A percentile compares a stretch with the other conserved stretches of the same genome.
phyloP scores from a whole-genome alignment of 2,888 invertebrate genomes.

The Itoplectis maculator region DNA sequence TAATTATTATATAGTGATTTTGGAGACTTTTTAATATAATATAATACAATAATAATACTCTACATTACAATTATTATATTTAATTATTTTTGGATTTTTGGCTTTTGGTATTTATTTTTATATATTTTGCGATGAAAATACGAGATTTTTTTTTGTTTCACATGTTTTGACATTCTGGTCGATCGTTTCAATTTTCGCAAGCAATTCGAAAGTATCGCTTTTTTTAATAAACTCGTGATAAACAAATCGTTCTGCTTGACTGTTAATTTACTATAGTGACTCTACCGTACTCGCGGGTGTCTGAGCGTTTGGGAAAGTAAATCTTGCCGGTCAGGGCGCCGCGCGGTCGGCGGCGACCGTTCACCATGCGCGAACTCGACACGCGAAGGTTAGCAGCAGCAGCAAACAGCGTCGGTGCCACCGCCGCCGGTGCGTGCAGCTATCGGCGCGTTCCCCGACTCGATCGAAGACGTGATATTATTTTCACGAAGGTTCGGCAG shows the following conservation, averaged over 20 bases:
- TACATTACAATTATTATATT: too few species aligned
- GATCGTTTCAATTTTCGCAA: too few species aligned
- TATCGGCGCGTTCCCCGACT: neutral
- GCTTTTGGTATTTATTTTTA: too few species aligned
- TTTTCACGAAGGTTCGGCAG: neutral
- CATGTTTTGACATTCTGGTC: too few species aligned
- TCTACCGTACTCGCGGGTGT: neutral
- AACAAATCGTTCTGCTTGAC: too few species aligned
- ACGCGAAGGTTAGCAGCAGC: constrained; percentile 52
- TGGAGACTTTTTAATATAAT: neutral
- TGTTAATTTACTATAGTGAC: too few species aligned
- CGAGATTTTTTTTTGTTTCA: too few species aligned
- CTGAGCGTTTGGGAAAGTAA: constrained; percentile 40
- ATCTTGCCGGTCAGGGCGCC: neutral
- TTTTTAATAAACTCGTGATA: too few species aligned
- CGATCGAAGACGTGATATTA: neutral
- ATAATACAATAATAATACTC: neutral
- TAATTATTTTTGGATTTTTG: too few species aligned
- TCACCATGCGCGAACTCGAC: constrained; percentile 40
- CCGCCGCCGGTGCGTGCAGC: constrained; percentile 23
- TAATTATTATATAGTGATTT: neutral
- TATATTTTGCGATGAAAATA: too few species aligned
- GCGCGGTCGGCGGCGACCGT: constrained; percentile 19
- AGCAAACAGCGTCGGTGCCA: constrained; percentile 9
- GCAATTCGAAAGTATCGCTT: too few species aligned